These are phyloP conservation scores for Aurelia coerulea DNA, from an alignment of 30 jellyfish, hydroid and myxozoan species.

Conservation along the genomic window DNA sequence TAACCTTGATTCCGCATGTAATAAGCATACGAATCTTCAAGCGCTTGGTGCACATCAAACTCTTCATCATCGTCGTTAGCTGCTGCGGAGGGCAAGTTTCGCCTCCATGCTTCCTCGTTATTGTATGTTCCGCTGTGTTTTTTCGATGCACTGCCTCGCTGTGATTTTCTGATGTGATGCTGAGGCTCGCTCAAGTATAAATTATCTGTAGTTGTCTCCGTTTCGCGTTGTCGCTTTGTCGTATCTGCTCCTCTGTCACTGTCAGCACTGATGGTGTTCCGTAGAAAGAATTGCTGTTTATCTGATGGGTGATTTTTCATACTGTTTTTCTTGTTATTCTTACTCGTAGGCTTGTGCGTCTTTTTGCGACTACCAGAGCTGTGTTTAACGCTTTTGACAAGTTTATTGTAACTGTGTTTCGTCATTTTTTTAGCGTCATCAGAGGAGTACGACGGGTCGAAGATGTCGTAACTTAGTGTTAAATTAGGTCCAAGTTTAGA, in stretches of 20 bases:
- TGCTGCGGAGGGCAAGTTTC: too few relatives aligned
- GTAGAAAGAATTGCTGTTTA: slow-evolving; percentile 44
- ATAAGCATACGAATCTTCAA: neutral
- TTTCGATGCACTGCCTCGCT: too few relatives aligned
- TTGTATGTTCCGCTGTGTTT: too few relatives aligned
- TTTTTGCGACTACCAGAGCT: neutral
- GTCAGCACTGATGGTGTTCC: slow-evolving; percentile 27
- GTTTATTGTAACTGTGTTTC: slow-evolving; percentile 7
- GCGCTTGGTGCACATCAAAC: neutral
- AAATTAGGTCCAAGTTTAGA: slow-evolving; percentile 1
- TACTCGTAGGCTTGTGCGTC: neutral
- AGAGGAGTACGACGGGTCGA: slow-evolving; percentile 61
- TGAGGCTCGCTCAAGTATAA: too few relatives aligned
- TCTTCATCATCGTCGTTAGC: too few relatives aligned
- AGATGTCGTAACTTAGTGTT: slow-evolving; percentile 45
- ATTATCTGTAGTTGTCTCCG: neutral
- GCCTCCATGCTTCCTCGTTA: too few relatives aligned
- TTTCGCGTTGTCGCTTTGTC: neutral
- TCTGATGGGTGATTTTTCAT: neutral
- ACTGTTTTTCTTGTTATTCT: neutral
- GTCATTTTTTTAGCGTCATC: slow-evolving; percentile 16
- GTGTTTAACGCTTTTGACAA: neutral
- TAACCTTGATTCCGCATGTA: neutral
- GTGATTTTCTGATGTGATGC: too few relatives aligned
- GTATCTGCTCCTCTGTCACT: neutral